Conservation (phyloP, 1,140 invertebrate species). For the Neodiprion virginianus region DNA sequence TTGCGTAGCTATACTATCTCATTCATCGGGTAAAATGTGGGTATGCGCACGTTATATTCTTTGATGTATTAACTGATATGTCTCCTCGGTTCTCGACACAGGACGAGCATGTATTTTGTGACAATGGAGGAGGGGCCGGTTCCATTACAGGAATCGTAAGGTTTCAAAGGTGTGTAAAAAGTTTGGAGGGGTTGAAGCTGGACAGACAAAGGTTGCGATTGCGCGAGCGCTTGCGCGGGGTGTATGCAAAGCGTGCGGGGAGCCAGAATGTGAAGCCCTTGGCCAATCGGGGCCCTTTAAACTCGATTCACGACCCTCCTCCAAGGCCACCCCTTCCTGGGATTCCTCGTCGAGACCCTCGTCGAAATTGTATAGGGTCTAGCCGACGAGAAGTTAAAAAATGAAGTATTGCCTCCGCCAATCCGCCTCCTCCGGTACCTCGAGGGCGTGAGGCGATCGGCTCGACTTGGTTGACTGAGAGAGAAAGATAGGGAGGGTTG, state of each 20-base stretch:
- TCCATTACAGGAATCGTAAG: no score
- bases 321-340: background rate
- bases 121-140: no score
- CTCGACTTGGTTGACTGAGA: background rate
- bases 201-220: background rate
- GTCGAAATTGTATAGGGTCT: background rate
- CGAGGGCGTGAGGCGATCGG: background rate
- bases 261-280: background rate
- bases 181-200: no score
- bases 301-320: background rate
- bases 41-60: no score
- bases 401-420: constrained; percentile 2
- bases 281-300: background rate
- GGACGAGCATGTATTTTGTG: no score
- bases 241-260: background rate
- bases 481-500: background rate
- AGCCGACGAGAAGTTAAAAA: background rate
- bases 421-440: background rate
- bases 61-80: no score
- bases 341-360: background rate
- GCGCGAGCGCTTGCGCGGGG: background rate
- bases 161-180: no score
- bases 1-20: no score
- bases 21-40: no score
- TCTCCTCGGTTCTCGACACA: no score